These are phyloP conservation scores for Helicolenus hilgendorfi DNA, from an alignment of 2,797 vertebrate genomes.

Conservation along the genomic window DNA sequence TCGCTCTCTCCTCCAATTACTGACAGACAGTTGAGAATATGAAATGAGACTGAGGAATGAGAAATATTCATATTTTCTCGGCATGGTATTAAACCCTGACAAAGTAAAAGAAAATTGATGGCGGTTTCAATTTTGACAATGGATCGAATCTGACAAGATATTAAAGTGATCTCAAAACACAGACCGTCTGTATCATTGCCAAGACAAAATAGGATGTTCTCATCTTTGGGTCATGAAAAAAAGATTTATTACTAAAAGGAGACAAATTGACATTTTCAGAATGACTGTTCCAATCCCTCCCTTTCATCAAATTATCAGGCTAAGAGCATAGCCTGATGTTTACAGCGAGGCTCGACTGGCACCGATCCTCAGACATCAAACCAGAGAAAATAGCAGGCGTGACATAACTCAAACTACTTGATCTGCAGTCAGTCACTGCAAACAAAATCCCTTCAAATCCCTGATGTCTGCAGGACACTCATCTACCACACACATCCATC, in stretches of 20 bases:
- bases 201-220: constrained; percentile 75
- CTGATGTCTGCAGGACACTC: constrained; percentile 55
- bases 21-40: constrained; percentile 79
- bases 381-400: constrained; percentile 45
- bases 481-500: constrained; percentile 60
- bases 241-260: constrained; percentile 82
- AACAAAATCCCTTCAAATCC: constrained; percentile 71
- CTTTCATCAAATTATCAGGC: constrained; percentile 73
- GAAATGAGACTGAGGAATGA: constrained; percentile 79
- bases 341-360: constrained; percentile 47
- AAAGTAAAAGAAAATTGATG: constrained; percentile 80
- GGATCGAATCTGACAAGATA: constrained; percentile 84
- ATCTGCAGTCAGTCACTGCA: constrained; percentile 64
- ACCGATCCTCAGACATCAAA: constrained; percentile 41
- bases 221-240: constrained; percentile 65
- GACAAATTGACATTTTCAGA: constrained; percentile 81
- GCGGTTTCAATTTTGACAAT: constrained; percentile 74
- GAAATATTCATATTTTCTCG: constrained; percentile 83
- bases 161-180: constrained; percentile 83
- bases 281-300: constrained; percentile 61
- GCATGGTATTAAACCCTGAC: constrained; percentile 81
- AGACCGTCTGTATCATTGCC: constrained; percentile 74
- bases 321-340: constrained; percentile 48
- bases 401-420: constrained; percentile 63
- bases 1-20: constrained; percentile 77